These are phyloP conservation scores for Argyra leucocephala DNA, from an alignment of 2,888 invertebrate species.

Conservation along the genomic window DNA sequence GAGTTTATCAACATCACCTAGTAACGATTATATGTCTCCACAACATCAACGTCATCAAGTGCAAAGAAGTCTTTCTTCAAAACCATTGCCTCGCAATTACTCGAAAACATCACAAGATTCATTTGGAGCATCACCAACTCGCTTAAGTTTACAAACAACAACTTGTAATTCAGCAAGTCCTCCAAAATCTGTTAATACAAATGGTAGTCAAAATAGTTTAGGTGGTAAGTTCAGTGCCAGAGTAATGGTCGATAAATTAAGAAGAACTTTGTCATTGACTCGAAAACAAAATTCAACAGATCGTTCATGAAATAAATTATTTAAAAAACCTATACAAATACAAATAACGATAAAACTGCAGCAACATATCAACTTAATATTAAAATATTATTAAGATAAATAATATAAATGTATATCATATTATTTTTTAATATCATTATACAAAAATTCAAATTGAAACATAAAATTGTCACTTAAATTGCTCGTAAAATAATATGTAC, in stretches of 20 bases:
- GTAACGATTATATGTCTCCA: slow-evolving; percentile 47
- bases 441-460: too few species aligned
- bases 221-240: slow-evolving; percentile 62
- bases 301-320: slow-evolving; percentile 25
- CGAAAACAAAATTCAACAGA: slow-evolving; percentile 35
- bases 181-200: slow-evolving; percentile 42
- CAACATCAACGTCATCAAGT: slow-evolving; percentile 46
- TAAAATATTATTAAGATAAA: too few species aligned
- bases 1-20: slow-evolving; percentile 56
- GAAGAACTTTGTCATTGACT: slow-evolving; percentile 48
- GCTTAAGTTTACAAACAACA: slow-evolving; percentile 45
- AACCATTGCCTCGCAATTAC: slow-evolving; percentile 52
- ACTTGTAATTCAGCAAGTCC: slow-evolving; percentile 43
- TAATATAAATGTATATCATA: too few species aligned
- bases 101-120: slow-evolving; percentile 55
- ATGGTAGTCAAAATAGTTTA: slow-evolving; percentile 51
- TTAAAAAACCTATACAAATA: too few species aligned
- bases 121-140: slow-evolving; percentile 53
- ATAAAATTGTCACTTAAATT: too few species aligned
- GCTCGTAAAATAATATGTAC: too few species aligned
- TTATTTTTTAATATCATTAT: too few species aligned
- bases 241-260: slow-evolving; percentile 60
- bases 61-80: slow-evolving; percentile 45
- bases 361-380: too few species aligned
- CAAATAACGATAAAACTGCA: too few species aligned